These are phyloP conservation scores for Atta colombica DNA, from an alignment of 1,140 invertebrate species.

Conservation along the genomic window DNA sequence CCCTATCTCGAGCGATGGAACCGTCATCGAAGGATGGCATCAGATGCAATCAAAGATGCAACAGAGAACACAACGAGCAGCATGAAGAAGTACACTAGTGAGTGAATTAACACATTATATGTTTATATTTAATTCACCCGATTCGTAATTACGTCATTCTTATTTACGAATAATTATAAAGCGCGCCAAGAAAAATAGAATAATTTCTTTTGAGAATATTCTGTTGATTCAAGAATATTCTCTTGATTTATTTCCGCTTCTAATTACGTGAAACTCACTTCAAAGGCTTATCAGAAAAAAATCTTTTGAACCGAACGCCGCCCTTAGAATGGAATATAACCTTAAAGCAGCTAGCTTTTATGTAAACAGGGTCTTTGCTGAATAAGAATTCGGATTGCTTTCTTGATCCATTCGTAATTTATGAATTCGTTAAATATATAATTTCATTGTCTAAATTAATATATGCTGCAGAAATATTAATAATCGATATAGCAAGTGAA, in stretches of 20 bases:
- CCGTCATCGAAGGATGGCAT: background rate
- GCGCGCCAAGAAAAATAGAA: background rate
- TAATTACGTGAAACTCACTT: background rate
- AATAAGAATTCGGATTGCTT: constrained; percentile 1
- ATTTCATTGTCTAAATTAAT: constrained; percentile 16
- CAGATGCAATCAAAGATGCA: background rate
- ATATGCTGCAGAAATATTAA: background rate
- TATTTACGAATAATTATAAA: background rate
- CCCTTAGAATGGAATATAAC: background rate
- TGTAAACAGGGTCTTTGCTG: background rate
- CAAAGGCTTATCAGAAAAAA: constrained; percentile 9
- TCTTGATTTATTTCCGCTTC: background rate
- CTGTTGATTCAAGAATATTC: background rate
- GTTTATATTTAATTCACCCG: background rate
- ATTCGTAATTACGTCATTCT: background rate
- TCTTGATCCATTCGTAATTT: background rate
- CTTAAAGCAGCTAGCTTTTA: constrained; percentile 1
- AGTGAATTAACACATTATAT: background rate
- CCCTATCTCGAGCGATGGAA: background rate
- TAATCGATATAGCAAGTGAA: background rate
- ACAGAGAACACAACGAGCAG: background rate
- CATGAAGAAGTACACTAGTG: background rate
- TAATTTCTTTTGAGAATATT: background rate
- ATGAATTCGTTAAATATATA: background rate
- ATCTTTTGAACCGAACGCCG: background rate